Evolutionary conservation across 2,888 invertebrate species (phyloP).

Genomic region (Drosophila mimica): DNA sequence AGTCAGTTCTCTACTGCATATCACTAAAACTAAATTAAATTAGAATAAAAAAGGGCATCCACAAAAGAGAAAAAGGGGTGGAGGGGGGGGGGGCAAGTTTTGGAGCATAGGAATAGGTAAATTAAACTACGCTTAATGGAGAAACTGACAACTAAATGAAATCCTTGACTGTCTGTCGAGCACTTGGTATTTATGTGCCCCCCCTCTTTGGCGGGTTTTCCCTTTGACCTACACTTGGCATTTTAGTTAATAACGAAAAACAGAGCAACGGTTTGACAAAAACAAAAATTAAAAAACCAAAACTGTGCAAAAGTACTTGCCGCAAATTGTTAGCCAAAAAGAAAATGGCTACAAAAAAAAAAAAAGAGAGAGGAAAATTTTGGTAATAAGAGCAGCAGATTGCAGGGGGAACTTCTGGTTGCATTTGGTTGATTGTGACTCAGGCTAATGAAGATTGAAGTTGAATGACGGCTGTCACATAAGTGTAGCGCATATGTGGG

Average conservation of each 20-base stretch:
- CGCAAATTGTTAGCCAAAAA: constrained; percentile 43
- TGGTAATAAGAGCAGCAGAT: background rate
- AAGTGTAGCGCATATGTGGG: background rate
- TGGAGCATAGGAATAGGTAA: constrained; percentile 29
- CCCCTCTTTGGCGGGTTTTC: background rate
- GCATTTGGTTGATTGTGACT: constrained; percentile 72
- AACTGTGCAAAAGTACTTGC: constrained; percentile 26
- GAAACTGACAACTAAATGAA: constrained; percentile 57
- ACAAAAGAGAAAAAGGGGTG: constrained; percentile 1
- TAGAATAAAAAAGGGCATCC: constrained; percentile 52
- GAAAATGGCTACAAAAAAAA: constrained; percentile 13
- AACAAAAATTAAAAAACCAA: constrained; percentile 30
- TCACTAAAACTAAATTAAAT: constrained; percentile 59
- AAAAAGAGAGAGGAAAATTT: background rate
- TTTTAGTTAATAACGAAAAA: constrained; percentile 75
- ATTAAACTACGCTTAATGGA: constrained; percentile 54
- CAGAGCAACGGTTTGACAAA: constrained; percentile 33
- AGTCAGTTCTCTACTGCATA: constrained; percentile 17
- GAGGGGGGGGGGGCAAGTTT: background rate
- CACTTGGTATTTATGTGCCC: constrained; percentile 42
- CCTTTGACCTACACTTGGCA: constrained; percentile 55
- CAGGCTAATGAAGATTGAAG: constrained; percentile 71
- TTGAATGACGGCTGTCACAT: constrained; percentile 38
- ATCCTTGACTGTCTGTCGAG: constrained; percentile 56
- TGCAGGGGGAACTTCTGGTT: constrained; percentile 24